Evolutionary conservation across 2,797 vertebrate genomes (phyloP).

Genomic region (Periparus ater): DNA sequence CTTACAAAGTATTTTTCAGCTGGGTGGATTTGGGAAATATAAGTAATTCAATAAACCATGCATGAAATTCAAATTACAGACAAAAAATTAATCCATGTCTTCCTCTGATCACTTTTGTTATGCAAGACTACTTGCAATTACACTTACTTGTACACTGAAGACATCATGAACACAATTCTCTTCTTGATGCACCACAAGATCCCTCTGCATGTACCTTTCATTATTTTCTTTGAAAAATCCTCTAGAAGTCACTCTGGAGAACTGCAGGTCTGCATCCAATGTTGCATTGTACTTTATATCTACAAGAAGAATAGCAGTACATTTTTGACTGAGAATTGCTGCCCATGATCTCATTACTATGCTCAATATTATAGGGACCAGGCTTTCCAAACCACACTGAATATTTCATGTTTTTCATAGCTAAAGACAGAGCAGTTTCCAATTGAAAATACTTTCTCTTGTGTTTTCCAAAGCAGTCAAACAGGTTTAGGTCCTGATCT

Average conservation of each 20-base stretch:
- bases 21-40: background rate
- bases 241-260: constrained; percentile 84
- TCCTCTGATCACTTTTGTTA: background rate
- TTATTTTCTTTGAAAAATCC: constrained; percentile 85
- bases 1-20: background rate
- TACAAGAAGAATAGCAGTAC: constrained; percentile 25
- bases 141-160: constrained; percentile 85
- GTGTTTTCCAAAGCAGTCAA: background rate
- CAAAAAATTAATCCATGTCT: background rate
- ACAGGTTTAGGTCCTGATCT: background rate
- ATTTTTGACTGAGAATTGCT: background rate
- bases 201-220: constrained; percentile 80
- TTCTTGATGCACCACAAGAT: constrained; percentile 53
- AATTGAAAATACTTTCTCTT: background rate
- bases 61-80: background rate
- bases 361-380: background rate
- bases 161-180: constrained; percentile 72
- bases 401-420: background rate
- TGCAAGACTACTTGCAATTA: background rate
- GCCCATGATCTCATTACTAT: background rate
- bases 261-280: constrained; percentile 85
- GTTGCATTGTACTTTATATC: constrained; percentile 84
- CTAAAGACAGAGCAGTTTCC: background rate
- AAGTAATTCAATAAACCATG: background rate
- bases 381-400: background rate